Evolutionary conservation across 2,113 vertebrate species (phyloP).

Genomic region (Bostrychus sinensis): DNA sequence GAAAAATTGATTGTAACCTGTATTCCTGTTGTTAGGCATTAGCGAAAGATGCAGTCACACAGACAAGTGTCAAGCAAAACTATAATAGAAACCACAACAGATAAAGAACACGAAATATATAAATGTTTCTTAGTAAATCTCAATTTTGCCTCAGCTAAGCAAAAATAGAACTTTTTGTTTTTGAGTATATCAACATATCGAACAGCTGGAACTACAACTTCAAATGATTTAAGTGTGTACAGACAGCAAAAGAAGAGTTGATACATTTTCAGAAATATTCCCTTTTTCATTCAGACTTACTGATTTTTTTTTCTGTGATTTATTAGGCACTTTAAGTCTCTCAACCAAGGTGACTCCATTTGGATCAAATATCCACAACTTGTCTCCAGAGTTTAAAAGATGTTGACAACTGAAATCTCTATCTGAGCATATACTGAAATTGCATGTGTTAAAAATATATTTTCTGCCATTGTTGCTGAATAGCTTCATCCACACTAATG

Average conservation of each 20-base stretch:
- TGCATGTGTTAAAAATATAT: background rate
- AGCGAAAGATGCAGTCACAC: too few relatives aligned
- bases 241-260: too few relatives aligned
- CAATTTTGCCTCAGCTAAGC: too few relatives aligned
- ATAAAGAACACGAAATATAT: too few relatives aligned
- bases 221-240: too few relatives aligned
- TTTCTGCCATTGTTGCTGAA: slow-evolving; percentile 26
- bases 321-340: slow-evolving; percentile 1
- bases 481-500: slow-evolving; percentile 4
- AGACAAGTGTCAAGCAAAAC: too few relatives aligned
- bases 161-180: background rate
- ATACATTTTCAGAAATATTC: background rate
- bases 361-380: background rate
- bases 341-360: background rate
- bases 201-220: too few relatives aligned
- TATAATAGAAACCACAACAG: too few relatives aligned
- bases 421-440: background rate
- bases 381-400: background rate
- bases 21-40: too few relatives aligned
- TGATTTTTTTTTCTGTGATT: background rate
- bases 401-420: background rate
- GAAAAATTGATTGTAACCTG: too few relatives aligned
- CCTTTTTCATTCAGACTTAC: background rate
- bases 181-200: background rate
- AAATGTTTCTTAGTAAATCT: too few relatives aligned